A percentile compares a stretch with the other conserved stretches of the same genome.
Evolutionary conservation across 1,140 invertebrate genomes (phyloP).

Genomic region (Zaprionus africanus): DNA sequence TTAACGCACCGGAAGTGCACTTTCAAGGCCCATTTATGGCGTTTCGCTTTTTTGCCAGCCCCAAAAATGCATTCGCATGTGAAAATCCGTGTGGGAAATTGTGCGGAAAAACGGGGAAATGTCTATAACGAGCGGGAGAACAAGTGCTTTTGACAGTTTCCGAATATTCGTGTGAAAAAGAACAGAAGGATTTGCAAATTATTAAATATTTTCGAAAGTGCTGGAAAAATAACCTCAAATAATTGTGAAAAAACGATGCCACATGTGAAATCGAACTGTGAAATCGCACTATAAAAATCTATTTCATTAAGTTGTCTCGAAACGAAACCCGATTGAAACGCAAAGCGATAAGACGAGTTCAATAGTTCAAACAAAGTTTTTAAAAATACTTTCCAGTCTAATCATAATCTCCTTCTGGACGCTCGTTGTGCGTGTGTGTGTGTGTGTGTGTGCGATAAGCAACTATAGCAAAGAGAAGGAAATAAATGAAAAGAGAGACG

Average conservation of each 20-base stretch:
- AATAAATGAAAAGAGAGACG: background rate
- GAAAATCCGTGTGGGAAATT: conserved; percentile 38
- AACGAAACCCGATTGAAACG: conserved; percentile 10
- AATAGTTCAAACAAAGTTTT: conserved; percentile 61
- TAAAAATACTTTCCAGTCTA: conserved; percentile 21
- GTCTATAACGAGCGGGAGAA: background rate
- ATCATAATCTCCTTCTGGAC: conserved; percentile 18
- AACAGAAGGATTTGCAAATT: conserved; percentile 1
- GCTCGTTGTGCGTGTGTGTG: conserved; percentile 1
- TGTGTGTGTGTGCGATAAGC: conserved; percentile 29
- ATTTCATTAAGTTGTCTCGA: conserved; percentile 2
- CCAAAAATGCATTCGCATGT: conserved; percentile 45
- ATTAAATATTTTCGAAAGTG: conserved; percentile 15
- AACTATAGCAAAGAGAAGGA: background rate
- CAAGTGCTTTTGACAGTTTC: conserved; percentile 1
- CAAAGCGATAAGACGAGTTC: conserved; percentile 64
- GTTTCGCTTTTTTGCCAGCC: conserved; percentile 20
- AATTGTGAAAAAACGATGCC: conserved; percentile 22
- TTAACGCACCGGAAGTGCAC: conserved; percentile 70
- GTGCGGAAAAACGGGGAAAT: conserved; percentile 16
- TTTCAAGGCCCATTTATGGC: conserved; percentile 53
- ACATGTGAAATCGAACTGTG: conserved; percentile 35
- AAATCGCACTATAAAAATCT: background rate
- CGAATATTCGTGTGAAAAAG: background rate
- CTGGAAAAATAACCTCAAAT: conserved; percentile 61